Evolutionary conservation across 2,888 invertebrate genomes (phyloP).

Genomic region (Dugesia japonica): DNA sequence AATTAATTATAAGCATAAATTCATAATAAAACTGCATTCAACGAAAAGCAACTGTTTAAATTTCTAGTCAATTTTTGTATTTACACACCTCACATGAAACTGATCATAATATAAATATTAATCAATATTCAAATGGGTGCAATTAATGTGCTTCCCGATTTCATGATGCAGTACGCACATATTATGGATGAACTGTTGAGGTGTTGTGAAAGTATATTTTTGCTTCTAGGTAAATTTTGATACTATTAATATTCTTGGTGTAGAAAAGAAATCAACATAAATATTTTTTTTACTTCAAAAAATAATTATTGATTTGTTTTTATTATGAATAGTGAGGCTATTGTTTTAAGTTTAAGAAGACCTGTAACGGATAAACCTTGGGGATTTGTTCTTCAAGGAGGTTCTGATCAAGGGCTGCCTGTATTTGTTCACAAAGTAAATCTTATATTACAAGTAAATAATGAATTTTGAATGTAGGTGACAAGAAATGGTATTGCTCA

Average conservation of each 20-base stretch:
- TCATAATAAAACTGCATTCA: too few species aligned
- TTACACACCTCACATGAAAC: too few species aligned
- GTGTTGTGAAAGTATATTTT: neutral
- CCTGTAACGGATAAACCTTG: conserved; percentile 43
- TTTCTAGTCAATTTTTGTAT: too few species aligned
- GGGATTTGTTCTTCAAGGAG: conserved; percentile 46
- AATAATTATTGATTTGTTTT: conserved; percentile 1
- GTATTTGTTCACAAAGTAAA: conserved; percentile 44
- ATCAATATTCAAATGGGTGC: too few species aligned
- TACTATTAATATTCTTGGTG: neutral
- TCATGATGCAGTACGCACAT: too few species aligned
- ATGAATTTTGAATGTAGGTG: conserved; percentile 27
- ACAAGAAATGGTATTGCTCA: conserved; percentile 35
- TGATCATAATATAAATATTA: too few species aligned
- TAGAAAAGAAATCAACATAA: neutral
- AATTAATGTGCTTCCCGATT: too few species aligned
- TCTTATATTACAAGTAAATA: too few species aligned
- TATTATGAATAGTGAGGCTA: conserved; percentile 16
- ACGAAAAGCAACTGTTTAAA: too few species aligned
- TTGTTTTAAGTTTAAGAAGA: conserved; percentile 37
- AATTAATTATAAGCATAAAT: too few species aligned
- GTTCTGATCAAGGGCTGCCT: conserved; percentile 42
- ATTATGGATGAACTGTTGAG: too few species aligned
- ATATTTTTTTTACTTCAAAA: neutral
- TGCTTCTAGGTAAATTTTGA: neutral